phyloP scores from a whole-genome alignment of 1,140 invertebrate genomes.

The Lineus longissimus region DNA sequence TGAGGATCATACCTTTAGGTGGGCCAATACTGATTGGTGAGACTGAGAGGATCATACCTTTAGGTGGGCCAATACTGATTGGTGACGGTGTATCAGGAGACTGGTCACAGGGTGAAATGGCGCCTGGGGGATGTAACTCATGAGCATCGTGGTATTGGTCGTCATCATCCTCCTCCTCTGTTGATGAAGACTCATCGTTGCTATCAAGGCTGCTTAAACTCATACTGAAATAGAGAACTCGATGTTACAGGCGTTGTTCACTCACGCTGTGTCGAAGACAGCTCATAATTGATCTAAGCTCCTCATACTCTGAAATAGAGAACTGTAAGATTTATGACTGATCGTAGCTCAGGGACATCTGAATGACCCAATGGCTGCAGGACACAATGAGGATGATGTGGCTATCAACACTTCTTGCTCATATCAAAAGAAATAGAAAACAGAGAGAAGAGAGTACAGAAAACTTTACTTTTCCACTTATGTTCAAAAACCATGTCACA shows the following conservation, averaged over 20 bases:
- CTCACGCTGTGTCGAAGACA: neutral
- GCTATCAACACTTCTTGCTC: too few species aligned
- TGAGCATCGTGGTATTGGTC: constrained; percentile 49
- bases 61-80: constrained; percentile 13
- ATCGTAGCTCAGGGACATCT: too few species aligned
- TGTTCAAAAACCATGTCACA: too few species aligned
- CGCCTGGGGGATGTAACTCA: constrained; percentile 27
- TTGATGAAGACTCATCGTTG: constrained; percentile 62
- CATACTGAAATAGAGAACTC: constrained; percentile 54
- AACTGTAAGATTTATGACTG: neutral
- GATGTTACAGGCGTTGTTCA: neutral
- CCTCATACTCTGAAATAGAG: neutral
- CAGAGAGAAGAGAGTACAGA: too few species aligned
- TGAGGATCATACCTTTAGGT: constrained; percentile 23
- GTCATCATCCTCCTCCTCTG: constrained; percentile 44
- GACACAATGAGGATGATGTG: too few species aligned
- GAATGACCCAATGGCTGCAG: too few species aligned
- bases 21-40: too few species aligned
- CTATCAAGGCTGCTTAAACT: constrained; percentile 73
- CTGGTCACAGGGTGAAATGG: constrained; percentile 23
- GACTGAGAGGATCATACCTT: constrained; percentile 55
- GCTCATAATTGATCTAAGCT: neutral
- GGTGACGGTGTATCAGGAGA: constrained; percentile 5
- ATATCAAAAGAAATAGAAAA: too few species aligned
- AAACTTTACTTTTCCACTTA: too few species aligned